Evolutionary conservation across 1,140 invertebrate genomes (phyloP).

Genomic region (Drosophila sp.): DNA sequence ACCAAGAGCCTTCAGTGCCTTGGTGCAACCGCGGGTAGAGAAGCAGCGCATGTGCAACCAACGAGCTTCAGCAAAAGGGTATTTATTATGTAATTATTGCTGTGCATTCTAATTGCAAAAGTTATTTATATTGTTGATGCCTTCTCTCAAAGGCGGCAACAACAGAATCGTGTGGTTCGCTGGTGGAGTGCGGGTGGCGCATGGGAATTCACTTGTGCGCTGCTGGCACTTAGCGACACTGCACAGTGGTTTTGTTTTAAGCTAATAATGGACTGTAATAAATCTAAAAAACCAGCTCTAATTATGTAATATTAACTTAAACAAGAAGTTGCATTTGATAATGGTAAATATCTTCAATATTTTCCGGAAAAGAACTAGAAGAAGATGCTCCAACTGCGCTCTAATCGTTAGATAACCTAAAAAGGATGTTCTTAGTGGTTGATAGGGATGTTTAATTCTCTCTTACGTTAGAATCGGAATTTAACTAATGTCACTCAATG

Average conservation of each 20-base stretch:
- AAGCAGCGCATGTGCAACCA: slow-evolving; percentile 16
- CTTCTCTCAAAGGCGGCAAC: slow-evolving; percentile 4
- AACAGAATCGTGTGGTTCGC: not conserved
- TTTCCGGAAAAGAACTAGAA: too few relatives aligned
- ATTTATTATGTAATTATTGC: slow-evolving; percentile 71
- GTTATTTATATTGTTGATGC: slow-evolving; percentile 39
- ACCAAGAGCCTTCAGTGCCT: slow-evolving; percentile 1
- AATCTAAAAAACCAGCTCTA: too few relatives aligned
- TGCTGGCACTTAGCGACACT: slow-evolving; percentile 8
- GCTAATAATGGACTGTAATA: not conserved
- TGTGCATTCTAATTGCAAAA: slow-evolving; percentile 53
- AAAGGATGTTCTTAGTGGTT: too few relatives aligned
- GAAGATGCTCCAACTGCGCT: too few relatives aligned
- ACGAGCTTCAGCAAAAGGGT: slow-evolving; percentile 3
- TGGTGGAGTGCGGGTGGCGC: not conserved
- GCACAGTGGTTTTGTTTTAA: not conserved
- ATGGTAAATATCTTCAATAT: too few relatives aligned
- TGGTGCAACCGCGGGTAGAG: slow-evolving; percentile 3
- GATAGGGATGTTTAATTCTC: too few relatives aligned
- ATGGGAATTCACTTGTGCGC: not conserved
- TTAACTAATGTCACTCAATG: too few relatives aligned
- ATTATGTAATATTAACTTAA: too few relatives aligned
- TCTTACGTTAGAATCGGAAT: too few relatives aligned
- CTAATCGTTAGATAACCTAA: too few relatives aligned
- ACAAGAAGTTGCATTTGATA: too few relatives aligned